Conservation (phyloP, 2,797 vertebrate species). For the Diplodus puntazzo region DNA sequence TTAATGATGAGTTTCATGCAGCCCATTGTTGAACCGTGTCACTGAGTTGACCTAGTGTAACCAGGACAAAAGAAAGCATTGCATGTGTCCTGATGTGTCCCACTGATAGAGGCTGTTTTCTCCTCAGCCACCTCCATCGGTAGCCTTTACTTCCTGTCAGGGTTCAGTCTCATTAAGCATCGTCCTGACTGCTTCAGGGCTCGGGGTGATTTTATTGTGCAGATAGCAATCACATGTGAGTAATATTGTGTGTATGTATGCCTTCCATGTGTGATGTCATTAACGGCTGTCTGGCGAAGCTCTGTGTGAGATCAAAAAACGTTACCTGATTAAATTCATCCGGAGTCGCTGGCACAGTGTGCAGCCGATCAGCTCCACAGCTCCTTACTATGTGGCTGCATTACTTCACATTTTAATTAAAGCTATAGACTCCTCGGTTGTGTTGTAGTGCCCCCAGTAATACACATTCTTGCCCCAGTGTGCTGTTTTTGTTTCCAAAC, state of each 20-base stretch:
- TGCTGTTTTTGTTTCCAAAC: conserved; percentile 37
- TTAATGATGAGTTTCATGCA: conserved; percentile 41
- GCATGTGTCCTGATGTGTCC: conserved; percentile 1
- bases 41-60: conserved; percentile 33
- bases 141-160: conserved; percentile 9
- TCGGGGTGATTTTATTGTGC: background rate
- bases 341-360: background rate
- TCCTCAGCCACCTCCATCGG: background rate
- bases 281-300: conserved; percentile 9
- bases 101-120: conserved; percentile 3
- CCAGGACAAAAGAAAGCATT: conserved; percentile 8
- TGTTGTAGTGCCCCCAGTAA: conserved; percentile 16
- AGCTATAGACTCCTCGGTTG: conserved; percentile 1
- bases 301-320: conserved; percentile 21
- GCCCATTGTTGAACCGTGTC: conserved; percentile 24
- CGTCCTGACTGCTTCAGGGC: background rate
- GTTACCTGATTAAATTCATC: conserved; percentile 16
- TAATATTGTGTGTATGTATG: conserved; percentile 15
- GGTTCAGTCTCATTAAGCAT: background rate
- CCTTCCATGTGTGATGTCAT: conserved; percentile 22
- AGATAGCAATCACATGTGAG: conserved; percentile 13
- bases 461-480: conserved; percentile 11
- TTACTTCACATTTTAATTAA: conserved; percentile 42
- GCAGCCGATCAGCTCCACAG: no score
- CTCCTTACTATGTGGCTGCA: conserved; percentile 1